Percentiles rank a stretch among this genome's conserved stretches.
phyloP scores from a whole-genome alignment of 2,113 vertebrate genomes.

The Thalassoma bifasciatum region DNA sequence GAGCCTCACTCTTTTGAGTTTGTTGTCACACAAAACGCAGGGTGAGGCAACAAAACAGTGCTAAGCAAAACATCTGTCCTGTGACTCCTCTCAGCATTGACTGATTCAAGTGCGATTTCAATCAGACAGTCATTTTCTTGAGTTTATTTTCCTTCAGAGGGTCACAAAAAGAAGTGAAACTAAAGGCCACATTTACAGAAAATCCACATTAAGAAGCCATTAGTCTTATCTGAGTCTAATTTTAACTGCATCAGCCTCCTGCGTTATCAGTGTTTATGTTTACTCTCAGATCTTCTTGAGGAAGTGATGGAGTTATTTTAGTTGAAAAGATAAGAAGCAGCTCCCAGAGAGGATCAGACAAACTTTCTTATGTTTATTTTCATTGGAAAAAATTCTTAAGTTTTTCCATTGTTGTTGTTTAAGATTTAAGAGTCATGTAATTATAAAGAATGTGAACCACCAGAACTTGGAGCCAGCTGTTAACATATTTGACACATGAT shows the following conservation, averaged over 20 bases:
- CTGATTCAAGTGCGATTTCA: background rate
- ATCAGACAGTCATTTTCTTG: background rate
- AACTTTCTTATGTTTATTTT: no score
- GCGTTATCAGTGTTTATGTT: slow-evolving; percentile 24
- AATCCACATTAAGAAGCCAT: background rate
- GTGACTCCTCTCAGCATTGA: no score
- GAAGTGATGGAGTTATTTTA: slow-evolving; percentile 28
- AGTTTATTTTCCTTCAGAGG: background rate
- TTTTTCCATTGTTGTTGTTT: no score
- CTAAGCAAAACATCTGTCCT: background rate
- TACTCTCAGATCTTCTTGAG: slow-evolving; percentile 35
- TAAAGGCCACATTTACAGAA: background rate
- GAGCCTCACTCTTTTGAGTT: slow-evolving; percentile 85
- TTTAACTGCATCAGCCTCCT: background rate
- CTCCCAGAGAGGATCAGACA: background rate
- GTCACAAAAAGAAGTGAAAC: no score
- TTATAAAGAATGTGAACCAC: no score
- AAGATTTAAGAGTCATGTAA: no score
- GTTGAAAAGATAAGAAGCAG: background rate
- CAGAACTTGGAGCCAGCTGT: no score
- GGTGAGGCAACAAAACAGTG: slow-evolving; percentile 80
- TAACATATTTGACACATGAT: no score
- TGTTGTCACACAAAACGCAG: slow-evolving; percentile 78
- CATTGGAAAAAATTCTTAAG: no score
- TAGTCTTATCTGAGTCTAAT: background rate